Percentiles rank a stretch among this genome's conserved stretches.
phyloP scores from a whole-genome alignment of 2,888 invertebrate genomes.

The Hipparchia sbordonii region DNA sequence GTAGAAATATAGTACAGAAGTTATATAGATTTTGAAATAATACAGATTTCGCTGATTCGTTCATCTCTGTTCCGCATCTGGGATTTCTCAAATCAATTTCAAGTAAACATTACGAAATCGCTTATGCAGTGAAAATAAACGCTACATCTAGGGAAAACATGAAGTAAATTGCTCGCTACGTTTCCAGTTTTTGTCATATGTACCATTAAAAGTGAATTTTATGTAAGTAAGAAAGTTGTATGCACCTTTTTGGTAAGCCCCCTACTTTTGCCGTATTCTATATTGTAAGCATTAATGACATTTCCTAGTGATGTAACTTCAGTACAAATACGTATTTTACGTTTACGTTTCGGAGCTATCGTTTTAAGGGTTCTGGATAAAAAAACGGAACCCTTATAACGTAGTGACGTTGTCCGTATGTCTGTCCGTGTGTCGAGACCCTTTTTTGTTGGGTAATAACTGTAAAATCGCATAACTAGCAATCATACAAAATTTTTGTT shows the following conservation, averaged over 20 bases:
- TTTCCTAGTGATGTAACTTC: slow-evolving; percentile 2
- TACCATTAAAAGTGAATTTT: slow-evolving; percentile 38
- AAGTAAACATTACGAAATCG: slow-evolving; percentile 22
- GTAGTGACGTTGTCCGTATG: too few species aligned
- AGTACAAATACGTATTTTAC: not conserved
- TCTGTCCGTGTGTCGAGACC: too few species aligned
- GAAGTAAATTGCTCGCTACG: slow-evolving; percentile 30
- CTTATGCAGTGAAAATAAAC: slow-evolving; percentile 25
- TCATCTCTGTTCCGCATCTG: slow-evolving; percentile 17
- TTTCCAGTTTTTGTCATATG: slow-evolving; percentile 35
- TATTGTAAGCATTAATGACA: slow-evolving; percentile 4
- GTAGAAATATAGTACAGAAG: not conserved
- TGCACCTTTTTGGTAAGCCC: slow-evolving; percentile 25
- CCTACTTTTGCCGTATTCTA: not conserved
- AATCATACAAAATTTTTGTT: too few species aligned
- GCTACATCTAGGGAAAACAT: slow-evolving; percentile 29
- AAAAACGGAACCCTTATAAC: too few species aligned
- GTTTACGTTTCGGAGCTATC: not conserved
- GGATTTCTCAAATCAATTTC: slow-evolving; percentile 17
- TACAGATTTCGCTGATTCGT: slow-evolving; percentile 17
- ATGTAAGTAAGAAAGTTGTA: slow-evolving; percentile 42
- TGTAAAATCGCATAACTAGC: not conserved
- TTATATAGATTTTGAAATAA: not conserved
- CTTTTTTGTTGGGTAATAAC: not conserved
- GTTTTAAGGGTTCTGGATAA: too few species aligned